Conservation (phyloP, 2,797 vertebrate species). For the Channallabes apus region DNA sequence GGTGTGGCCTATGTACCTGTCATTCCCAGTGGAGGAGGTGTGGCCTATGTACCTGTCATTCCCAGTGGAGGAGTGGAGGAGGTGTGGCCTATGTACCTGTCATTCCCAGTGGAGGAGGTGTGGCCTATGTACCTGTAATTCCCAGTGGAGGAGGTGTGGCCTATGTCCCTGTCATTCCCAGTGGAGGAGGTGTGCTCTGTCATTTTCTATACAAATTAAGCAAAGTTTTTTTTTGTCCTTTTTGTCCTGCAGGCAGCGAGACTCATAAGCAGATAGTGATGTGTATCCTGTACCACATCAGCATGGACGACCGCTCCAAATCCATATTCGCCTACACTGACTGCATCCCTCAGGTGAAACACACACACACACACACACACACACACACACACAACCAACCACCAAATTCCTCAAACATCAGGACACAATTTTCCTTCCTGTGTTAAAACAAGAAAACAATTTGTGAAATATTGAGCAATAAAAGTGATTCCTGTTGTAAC, state of each 20-base stretch:
- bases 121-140: too few relatives aligned
- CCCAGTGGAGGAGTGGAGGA: too few relatives aligned
- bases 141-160: too few relatives aligned
- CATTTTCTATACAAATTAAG: neutral
- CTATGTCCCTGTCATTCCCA: too few relatives aligned
- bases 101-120: too few relatives aligned
- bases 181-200: too few relatives aligned
- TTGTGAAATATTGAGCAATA: neutral
- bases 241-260: conserved; percentile 79
- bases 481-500: neutral
- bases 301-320: conserved; percentile 91
- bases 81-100: too few relatives aligned
- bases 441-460: neutral
- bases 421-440: neutral
- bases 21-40: too few relatives aligned
- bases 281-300: conserved; percentile 93
- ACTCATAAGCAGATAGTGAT: conserved; percentile 87
- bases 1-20: too few relatives aligned
- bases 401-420: neutral
- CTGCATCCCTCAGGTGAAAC: conserved; percentile 88
- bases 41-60: too few relatives aligned
- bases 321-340: conserved; percentile 94
- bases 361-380: neutral
- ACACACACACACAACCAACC: too few relatives aligned
- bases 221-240: neutral